Conservation (phyloP, 2,888 invertebrate species). For the Tenthredo scrophulariae region DNA sequence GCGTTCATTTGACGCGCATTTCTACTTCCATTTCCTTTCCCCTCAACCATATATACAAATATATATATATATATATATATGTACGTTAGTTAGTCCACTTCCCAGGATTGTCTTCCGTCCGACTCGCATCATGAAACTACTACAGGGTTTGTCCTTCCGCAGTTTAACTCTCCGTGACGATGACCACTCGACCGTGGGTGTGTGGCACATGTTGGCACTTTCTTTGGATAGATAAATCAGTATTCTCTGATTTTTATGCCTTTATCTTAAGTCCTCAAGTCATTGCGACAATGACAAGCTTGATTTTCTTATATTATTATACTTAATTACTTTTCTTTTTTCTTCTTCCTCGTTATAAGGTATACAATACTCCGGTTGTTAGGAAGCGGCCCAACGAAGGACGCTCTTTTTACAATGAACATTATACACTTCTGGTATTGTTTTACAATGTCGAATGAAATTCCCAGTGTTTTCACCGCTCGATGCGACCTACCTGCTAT, state of each 20-base stretch:
- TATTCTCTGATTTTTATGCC: neutral
- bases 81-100: slow-evolving; percentile 37
- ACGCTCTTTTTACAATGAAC: slow-evolving; percentile 21
- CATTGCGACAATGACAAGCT: neutral
- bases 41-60: neutral
- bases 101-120: slow-evolving; percentile 49
- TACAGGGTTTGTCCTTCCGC: slow-evolving; percentile 15
- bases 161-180: slow-evolving; percentile 38
- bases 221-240: slow-evolving; percentile 24
- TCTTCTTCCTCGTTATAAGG: neutral
- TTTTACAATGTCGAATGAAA: slow-evolving; percentile 25
- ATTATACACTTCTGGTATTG: slow-evolving; percentile 39
- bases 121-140: slow-evolving; percentile 14
- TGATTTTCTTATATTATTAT: neutral
- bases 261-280: neutral
- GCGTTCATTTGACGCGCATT: slow-evolving; percentile 44
- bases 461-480: slow-evolving; percentile 42
- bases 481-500: slow-evolving; percentile 7
- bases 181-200: slow-evolving; percentile 41
- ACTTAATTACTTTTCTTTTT: neutral
- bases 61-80: neutral
- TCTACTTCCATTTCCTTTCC: slow-evolving; percentile 29
- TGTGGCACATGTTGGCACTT: neutral
- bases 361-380: neutral
- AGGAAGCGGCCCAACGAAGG: slow-evolving; percentile 42